Evolutionary conservation across 2,113 vertebrate genomes (phyloP).

Genomic region (Pelodiscus sinensis): DNA sequence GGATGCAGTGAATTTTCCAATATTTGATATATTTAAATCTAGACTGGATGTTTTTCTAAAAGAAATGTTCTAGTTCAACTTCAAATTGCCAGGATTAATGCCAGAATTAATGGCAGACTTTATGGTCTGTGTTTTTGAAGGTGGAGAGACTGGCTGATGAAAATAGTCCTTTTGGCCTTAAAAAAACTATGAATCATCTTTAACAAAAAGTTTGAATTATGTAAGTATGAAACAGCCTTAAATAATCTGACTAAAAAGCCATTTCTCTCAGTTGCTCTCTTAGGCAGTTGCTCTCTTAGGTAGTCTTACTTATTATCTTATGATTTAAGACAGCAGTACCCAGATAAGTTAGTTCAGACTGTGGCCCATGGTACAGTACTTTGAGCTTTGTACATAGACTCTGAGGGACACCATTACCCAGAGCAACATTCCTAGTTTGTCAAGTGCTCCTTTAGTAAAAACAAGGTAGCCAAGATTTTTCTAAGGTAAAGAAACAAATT

Average conservation of each 20-base stretch:
- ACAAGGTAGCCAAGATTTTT: neutral
- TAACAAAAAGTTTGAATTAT: neutral
- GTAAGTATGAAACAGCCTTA: neutral
- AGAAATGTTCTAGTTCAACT: neutral
- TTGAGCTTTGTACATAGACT: neutral
- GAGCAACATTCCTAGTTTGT: neutral
- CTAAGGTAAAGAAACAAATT: neutral
- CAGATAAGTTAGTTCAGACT: neutral
- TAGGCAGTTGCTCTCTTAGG: neutral
- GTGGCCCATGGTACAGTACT: neutral
- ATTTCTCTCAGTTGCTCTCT: neutral
- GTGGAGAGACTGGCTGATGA: neutral
- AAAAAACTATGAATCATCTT: conserved; percentile 25
- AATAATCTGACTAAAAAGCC: neutral
- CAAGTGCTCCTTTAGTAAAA: neutral
- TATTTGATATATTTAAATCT: fast-evolving
- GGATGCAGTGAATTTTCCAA: neutral
- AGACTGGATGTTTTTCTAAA: neutral
- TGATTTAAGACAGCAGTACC: neutral
- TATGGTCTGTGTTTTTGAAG: fast-evolving
- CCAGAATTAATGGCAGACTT: neutral
- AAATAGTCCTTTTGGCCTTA: neutral
- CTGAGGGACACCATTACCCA: neutral
- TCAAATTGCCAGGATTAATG: neutral
- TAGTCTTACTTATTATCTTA: neutral